A percentile compares a stretch with the other conserved stretches of the same genome.
Evolutionary conservation across 2,113 vertebrate genomes (phyloP).

Genomic region (Amblyopsis rosae): DNA sequence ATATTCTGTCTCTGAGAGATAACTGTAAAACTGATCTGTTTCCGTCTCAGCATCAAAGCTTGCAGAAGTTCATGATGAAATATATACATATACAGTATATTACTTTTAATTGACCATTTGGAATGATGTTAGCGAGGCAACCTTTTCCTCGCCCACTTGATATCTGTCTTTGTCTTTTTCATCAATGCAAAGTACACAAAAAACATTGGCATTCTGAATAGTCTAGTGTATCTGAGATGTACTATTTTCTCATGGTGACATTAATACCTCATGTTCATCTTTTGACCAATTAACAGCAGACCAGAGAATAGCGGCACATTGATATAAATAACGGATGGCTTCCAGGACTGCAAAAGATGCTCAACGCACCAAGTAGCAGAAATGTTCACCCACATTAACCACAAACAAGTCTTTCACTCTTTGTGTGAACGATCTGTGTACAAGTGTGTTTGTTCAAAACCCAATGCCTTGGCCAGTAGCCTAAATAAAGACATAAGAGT

Average conservation of each 20-base stretch:
- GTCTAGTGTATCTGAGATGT: constrained; percentile 6
- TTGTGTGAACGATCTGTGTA: constrained; percentile 20
- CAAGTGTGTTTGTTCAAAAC: constrained; percentile 12
- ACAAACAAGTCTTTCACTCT: constrained; percentile 31
- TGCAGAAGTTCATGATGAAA: constrained; percentile 30
- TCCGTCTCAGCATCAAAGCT: constrained; percentile 59
- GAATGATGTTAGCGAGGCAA: not conserved
- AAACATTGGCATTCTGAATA: constrained; percentile 7
- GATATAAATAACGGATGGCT: constrained; percentile 53
- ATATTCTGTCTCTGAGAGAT: constrained; percentile 63
- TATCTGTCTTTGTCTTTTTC: not conserved
- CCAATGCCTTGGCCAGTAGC: constrained; percentile 19
- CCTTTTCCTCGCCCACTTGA: not conserved
- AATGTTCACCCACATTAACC: constrained; percentile 21
- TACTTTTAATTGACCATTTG: constrained; percentile 19
- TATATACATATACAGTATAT: constrained; percentile 1
- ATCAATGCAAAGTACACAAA: not conserved
- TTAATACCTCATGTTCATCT: constrained; percentile 25
- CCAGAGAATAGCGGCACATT: constrained; percentile 33
- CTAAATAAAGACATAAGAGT: constrained; percentile 41
- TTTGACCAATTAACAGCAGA: constrained; percentile 34
- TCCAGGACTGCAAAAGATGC: constrained; percentile 27
- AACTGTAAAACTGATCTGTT: constrained; percentile 65
- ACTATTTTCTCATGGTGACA: constrained; percentile 14
- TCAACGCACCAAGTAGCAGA: not conserved